phyloP scores from a whole-genome alignment of 30 jellyfish, hydroid and myxozoan genomes.

The Mastigias papua region DNA sequence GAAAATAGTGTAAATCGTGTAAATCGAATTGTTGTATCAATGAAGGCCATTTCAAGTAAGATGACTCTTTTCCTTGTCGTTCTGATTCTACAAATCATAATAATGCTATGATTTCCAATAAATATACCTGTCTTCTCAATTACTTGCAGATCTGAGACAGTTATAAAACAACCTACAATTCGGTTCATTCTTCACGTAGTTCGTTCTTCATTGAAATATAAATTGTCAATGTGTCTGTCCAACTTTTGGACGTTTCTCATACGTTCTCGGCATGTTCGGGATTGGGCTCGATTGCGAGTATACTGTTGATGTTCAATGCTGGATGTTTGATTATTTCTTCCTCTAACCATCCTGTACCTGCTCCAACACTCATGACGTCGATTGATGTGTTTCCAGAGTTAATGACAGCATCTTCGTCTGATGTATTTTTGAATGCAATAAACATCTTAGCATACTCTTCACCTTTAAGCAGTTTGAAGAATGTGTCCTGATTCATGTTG shows the following conservation, averaged over 20 bases:
- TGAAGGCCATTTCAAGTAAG: no score
- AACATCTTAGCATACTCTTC: slow-evolving; percentile 28
- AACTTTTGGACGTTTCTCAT: background rate
- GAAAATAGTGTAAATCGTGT: no score
- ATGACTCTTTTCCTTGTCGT: no score
- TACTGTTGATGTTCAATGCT: slow-evolving; percentile 18
- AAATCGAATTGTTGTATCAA: no score
- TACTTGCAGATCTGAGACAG: no score
- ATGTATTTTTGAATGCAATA: background rate
- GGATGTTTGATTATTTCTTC: slow-evolving; percentile 24
- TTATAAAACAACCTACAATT: no score
- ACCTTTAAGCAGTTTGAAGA: background rate
- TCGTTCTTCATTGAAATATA: slow-evolving; percentile 33
- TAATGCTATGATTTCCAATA: no score
- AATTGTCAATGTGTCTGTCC: slow-evolving; percentile 18
- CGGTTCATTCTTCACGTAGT: no score
- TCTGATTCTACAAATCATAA: no score
- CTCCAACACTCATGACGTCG: slow-evolving; percentile 34
- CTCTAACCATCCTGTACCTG: slow-evolving; percentile 46
- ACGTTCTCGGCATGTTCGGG: slow-evolving; percentile 4
- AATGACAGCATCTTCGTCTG: slow-evolving; percentile 22
- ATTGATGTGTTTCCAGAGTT: slow-evolving; percentile 3
- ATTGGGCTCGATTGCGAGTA: slow-evolving; percentile 59
- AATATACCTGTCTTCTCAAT: no score
- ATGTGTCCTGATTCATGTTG: background rate